Evolutionary conservation across 2,797 vertebrate genomes (phyloP).

Genomic region (Ptychadena robeensis): DNA sequence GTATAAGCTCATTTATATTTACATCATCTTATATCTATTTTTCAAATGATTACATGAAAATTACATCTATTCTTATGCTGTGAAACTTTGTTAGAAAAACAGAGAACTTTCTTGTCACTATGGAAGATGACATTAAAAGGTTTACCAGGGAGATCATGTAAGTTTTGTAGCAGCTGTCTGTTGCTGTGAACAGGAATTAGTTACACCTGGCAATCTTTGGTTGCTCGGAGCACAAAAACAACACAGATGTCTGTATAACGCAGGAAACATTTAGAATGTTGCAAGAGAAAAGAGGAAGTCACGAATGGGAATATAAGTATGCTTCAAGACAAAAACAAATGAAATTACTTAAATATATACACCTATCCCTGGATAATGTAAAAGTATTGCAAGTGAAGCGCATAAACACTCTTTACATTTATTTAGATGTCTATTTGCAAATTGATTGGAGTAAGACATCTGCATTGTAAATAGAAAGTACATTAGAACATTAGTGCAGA

Average conservation of each 20-base stretch:
- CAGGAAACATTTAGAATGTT: slow-evolving; percentile 24
- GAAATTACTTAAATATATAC: slow-evolving; percentile 16
- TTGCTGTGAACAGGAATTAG: slow-evolving; percentile 37
- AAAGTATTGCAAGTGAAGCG: not conserved
- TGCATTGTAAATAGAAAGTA: not conserved
- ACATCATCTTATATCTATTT: not conserved
- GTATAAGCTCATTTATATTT: not conserved
- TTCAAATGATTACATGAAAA: not conserved
- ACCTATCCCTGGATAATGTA: not conserved
- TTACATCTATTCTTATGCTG: not conserved
- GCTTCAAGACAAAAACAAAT: slow-evolving; percentile 9
- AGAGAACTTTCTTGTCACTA: not conserved
- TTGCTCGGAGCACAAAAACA: slow-evolving; percentile 10
- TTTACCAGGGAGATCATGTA: slow-evolving; percentile 14
- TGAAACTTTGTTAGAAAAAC: not conserved
- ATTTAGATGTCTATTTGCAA: not conserved
- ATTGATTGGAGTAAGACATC: not conserved
- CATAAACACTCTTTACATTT: not conserved
- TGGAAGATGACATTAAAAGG: slow-evolving; percentile 15
- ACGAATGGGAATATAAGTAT: slow-evolving; percentile 13
- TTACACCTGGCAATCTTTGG: slow-evolving; percentile 40
- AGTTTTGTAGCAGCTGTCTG: slow-evolving; percentile 31
- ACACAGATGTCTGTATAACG: slow-evolving; percentile 30
- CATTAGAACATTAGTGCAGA: too few relatives aligned
- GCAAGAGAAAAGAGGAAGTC: slow-evolving; percentile 17